phyloP scores from a whole-genome alignment of 2,888 invertebrate species.

The Nycteola revayana region DNA sequence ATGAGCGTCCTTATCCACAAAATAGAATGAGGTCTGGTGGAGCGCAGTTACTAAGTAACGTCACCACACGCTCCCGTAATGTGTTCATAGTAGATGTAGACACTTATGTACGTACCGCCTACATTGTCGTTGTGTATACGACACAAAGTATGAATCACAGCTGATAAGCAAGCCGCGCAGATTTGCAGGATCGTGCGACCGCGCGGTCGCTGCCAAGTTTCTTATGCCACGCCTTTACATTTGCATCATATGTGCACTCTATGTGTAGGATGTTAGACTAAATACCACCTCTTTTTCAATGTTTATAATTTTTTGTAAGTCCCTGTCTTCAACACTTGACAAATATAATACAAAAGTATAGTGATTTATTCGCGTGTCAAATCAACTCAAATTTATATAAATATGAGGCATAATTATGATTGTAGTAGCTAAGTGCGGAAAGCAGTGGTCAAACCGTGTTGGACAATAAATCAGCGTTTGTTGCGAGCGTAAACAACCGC shows the following conservation, averaged over 20 bases:
- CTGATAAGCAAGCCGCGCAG: slow-evolving; percentile 73
- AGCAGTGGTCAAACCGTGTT: slow-evolving; percentile 34
- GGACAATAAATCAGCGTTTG: slow-evolving; percentile 70
- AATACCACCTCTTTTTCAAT: too few species aligned
- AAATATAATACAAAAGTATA: too few species aligned
- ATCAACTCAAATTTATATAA: slow-evolving; percentile 40
- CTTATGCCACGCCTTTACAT: slow-evolving; percentile 65
- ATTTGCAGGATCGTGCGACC: slow-evolving; percentile 67
- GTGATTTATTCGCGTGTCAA: slow-evolving; percentile 32
- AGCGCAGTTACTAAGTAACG: slow-evolving; percentile 58
- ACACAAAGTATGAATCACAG: slow-evolving; percentile 66
- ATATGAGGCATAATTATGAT: slow-evolving; percentile 42
- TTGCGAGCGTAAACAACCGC: slow-evolving; percentile 68
- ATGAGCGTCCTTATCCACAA: slow-evolving; percentile 65
- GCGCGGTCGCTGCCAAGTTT: slow-evolving; percentile 68
- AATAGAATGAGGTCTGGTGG: slow-evolving; percentile 63
- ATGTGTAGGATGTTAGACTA: not conserved
- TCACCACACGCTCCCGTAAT: slow-evolving; percentile 42
- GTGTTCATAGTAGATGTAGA: slow-evolving; percentile 33
- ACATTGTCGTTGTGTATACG: slow-evolving; percentile 42
- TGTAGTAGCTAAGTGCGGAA: slow-evolving; percentile 45
- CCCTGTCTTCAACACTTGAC: too few species aligned
- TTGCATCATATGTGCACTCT: slow-evolving; percentile 56
- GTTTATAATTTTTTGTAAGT: too few species aligned
- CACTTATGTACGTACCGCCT: slow-evolving; percentile 28